These are phyloP conservation scores for Kryptopterus vitreolus DNA, from an alignment of 2,797 vertebrate genomes.

Conservation along the genomic window DNA sequence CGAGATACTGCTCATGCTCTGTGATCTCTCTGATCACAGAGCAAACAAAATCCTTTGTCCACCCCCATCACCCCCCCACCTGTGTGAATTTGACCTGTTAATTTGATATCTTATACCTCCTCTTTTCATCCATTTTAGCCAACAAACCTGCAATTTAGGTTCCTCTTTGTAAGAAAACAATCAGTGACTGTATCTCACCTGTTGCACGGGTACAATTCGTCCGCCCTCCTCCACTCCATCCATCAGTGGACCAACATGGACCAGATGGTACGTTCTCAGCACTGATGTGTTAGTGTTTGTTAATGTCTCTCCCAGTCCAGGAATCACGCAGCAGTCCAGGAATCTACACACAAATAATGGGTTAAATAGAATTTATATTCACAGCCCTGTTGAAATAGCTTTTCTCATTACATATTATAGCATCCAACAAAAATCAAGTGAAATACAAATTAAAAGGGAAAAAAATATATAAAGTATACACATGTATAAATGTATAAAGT, in stretches of 20 bases:
- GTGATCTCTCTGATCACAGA: conserved; percentile 2
- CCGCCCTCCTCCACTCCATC: conserved; percentile 11
- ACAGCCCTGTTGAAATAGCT: background rate
- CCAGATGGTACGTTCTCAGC: background rate
- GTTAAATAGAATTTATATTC: background rate
- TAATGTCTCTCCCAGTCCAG: no score
- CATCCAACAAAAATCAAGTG: background rate
- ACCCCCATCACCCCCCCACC: no score
- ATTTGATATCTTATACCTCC: background rate
- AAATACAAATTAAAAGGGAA: background rate
- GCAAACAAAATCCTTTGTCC: background rate
- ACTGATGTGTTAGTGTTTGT: background rate
- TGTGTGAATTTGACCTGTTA: conserved; percentile 11
- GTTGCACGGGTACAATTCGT: background rate
- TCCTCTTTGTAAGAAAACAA: background rate
- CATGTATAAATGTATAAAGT: background rate
- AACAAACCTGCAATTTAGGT: conserved; percentile 15
- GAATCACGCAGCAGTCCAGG: no score
- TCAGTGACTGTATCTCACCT: conserved; percentile 10
- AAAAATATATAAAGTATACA: background rate
- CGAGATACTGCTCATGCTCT: background rate
- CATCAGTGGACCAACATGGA: background rate
- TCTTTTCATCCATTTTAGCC: background rate
- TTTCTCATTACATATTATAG: background rate
- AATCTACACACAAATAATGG: no score